These are phyloP conservation scores for Limulus polyphemus DNA, from an alignment of 2,888 invertebrate genomes.

Conservation along the genomic window DNA sequence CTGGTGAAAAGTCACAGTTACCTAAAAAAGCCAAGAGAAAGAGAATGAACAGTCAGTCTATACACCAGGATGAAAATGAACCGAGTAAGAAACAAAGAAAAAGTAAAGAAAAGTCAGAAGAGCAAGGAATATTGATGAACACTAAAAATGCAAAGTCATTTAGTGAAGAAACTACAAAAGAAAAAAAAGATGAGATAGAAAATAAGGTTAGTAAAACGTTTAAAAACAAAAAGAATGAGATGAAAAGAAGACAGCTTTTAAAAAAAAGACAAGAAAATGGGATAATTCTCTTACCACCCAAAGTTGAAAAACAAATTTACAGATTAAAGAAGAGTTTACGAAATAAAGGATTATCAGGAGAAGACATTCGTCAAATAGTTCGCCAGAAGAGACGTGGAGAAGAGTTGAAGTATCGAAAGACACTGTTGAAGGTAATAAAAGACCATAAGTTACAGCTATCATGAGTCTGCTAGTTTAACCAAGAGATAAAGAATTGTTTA, in stretches of 20 bases:
- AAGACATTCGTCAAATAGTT: constrained; percentile 19
- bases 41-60: too few species aligned
- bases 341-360: constrained; percentile 14
- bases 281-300: constrained; percentile 18
- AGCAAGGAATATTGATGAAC: neutral
- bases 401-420: constrained; percentile 17
- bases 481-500: too few species aligned
- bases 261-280: constrained; percentile 9
- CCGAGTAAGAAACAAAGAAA: neutral
- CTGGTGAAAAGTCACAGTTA: too few species aligned
- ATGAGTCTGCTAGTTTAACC: too few species aligned
- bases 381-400: constrained; percentile 21
- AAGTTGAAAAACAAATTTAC: constrained; percentile 23
- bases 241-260: constrained; percentile 4
- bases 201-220: constrained; percentile 4
- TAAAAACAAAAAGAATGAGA: constrained; percentile 3
- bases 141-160: neutral
- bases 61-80: too few species aligned
- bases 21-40: too few species aligned
- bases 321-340: constrained; percentile 17
- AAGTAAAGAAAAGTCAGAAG: neutral
- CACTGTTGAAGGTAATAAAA: neutral
- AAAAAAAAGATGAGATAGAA: constrained; percentile 4
- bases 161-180: neutral
- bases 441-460: too few species aligned